Conservation (phyloP, 2,113 vertebrate species). For the Cyprinodon tularosa region DNA sequence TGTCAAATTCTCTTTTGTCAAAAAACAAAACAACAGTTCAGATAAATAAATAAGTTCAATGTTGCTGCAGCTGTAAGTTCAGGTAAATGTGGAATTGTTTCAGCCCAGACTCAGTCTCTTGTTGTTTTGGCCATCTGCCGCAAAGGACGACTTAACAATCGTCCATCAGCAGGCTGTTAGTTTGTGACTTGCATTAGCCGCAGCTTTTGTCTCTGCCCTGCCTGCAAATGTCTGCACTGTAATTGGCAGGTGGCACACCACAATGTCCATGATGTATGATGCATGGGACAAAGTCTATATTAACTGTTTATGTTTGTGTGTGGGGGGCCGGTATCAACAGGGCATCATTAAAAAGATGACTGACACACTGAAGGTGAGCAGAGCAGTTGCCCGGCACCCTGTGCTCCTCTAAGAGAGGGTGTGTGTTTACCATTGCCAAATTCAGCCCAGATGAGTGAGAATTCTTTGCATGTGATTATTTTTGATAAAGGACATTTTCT, state of each 20-base stretch:
- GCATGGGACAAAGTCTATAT: conserved; percentile 24
- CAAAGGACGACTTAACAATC: conserved; percentile 57
- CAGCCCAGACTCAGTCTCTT: conserved; percentile 33
- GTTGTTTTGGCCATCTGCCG: conserved; percentile 62
- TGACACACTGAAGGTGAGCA: conserved; percentile 57
- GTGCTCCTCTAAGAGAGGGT: conserved; percentile 19
- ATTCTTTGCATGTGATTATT: conserved; percentile 56
- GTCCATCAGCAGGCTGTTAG: conserved; percentile 62
- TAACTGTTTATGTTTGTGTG: neutral
- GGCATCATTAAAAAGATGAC: conserved; percentile 60
- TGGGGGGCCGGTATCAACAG: conserved; percentile 36
- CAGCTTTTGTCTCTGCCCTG: conserved; percentile 53
- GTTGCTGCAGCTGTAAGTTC: conserved; percentile 16
- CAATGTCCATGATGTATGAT: conserved; percentile 41
- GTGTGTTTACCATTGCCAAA: conserved; percentile 40
- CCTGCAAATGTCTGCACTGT: conserved; percentile 63
- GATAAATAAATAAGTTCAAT: neutral
- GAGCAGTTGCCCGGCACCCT: conserved; percentile 32
- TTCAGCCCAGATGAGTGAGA: conserved; percentile 37
- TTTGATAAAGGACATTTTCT: conserved; percentile 44
- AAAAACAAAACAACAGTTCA: no score
- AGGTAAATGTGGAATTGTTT: conserved; percentile 28
- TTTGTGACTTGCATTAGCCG: conserved; percentile 48
- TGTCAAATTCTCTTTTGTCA: neutral
- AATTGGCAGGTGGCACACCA: conserved; percentile 68